Percentiles rank a stretch among this genome's conserved stretches.
Conservation (phyloP, 1,140 invertebrate genomes). For the Callitettix versicolor region DNA sequence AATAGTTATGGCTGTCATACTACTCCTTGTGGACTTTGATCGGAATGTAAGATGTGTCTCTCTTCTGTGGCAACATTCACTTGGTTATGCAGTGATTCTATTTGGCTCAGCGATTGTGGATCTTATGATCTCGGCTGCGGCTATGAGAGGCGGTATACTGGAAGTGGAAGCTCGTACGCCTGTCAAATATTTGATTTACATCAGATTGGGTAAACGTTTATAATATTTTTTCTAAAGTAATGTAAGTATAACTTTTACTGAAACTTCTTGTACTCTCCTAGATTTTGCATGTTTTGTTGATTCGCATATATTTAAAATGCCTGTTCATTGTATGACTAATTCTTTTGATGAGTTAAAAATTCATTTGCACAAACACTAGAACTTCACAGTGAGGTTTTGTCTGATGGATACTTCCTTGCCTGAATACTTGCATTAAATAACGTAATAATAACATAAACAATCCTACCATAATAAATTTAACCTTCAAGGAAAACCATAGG, state of each 20-base stretch:
- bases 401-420: too few relatives aligned
- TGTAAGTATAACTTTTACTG: not conserved
- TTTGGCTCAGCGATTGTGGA: conserved; percentile 57
- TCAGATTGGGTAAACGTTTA: conserved; percentile 56
- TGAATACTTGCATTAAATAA: too few relatives aligned
- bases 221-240: not conserved
- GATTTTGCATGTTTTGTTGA: not conserved
- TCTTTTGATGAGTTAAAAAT: too few relatives aligned
- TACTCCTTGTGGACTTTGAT: conserved; percentile 51
- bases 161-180: conserved; percentile 57
- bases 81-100: conserved; percentile 61
- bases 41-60: conserved; percentile 43
- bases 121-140: conserved; percentile 58
- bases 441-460: too few relatives aligned
- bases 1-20: conserved; percentile 40
- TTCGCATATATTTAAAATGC: not conserved
- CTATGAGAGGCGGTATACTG: conserved; percentile 73
- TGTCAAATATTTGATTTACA: conserved; percentile 75
- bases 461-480: too few relatives aligned
- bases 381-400: too few relatives aligned
- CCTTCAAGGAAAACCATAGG: too few relatives aligned
- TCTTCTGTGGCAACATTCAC: conserved; percentile 54
- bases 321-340: too few relatives aligned
- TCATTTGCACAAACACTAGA: too few relatives aligned
- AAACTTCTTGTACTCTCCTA: not conserved